Evolutionary conservation across 2,797 vertebrate species (phyloP), one percentile per base, ranked within the genome.

Genomic region (Remorina albescens): DNA sequence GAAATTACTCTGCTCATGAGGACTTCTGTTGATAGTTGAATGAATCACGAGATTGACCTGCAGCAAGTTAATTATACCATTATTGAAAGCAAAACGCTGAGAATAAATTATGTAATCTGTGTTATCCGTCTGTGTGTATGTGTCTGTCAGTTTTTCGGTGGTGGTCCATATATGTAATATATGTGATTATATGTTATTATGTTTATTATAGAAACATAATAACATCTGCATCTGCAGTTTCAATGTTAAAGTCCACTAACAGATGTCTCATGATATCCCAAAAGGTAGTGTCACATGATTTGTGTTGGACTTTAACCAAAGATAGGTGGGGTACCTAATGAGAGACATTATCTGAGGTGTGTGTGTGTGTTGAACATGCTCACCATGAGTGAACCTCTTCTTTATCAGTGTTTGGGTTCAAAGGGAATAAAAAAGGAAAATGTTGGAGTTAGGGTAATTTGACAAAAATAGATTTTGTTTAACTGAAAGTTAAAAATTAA

Each of bases 231-330:
- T 59, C 41, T 79, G 44, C 60, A 53, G n/a, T 56, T 51, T 69
- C 54, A 41, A 64, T 77, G 84, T 76, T 77, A 85, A 86, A 88
- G 77, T 91, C 81, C 80, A 84, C 46, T 85, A 86, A 91, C 71
- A 21, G 70, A 75, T 69, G 74, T 88, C 93, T 56, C 84, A 84
- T 95, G 93, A 92, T 80, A 51, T 74, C 46, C 66, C 70, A 72
- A 61, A 26, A 68, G 70, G 75, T 78, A 44, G 62, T 75, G 73
- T 88, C 91, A 76, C 86, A 68, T 93, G 92, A 92, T 86, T 73
- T 71, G 57, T 64, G 51, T 69, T 86, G 87, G 83, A 90, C 87
- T 76, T 90, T 86, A 71, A 81, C 78, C 86, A 71, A 80, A 49
- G 70, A 56, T 6, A 16, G 62, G 30, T 79, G 50, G 50, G 47